Evolutionary conservation across 92 coral and sea anemone species (phyloP), one percentile per base, ranked within the genome.

Genomic region (Parazoanthus atlanticus): DNA sequence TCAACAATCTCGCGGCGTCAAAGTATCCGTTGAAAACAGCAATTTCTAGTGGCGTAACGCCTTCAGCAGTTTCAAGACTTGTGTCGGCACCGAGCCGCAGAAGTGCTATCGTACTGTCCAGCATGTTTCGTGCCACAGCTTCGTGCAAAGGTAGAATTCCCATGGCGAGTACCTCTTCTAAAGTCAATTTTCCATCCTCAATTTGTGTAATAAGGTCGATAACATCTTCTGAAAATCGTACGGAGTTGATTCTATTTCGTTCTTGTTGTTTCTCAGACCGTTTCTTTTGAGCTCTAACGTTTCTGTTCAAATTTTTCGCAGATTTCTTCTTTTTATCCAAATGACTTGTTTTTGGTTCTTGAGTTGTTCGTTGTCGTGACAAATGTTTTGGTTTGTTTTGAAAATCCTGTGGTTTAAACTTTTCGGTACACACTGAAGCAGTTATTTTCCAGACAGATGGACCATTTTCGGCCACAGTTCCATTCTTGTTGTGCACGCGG

Each of bases 1-100:
- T 91, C 77, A 95, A 84, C 31, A 95, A 69, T 30, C 90, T 94
- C 17, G 96, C 96, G 29, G 94, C 90, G 87, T 94, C 98, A 81
- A 94, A 94, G 64, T 91, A 91, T 43, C 98, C 98, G 71, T 93
- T 92, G 89, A 90, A 90, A 23, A 94, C 98, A 26, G 98, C 98
- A 16, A 93, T 82, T 73, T 94, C 95, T n/a, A 94, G 81, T 11
- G 98, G 94, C 34, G 98, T 94, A 15, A 94, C 75, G 26, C 98
- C 98, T 36, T 91, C 95, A 47, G 98, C 95, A 2, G 98, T 93
- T 72, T 90, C 92, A 69, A 80, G 82, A 58, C 89, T 93, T 66
- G 90, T 84, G 38, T 94, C 92, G 26, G 94, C 90, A 32, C 98
- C 98, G 54, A 91, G 89, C 82, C 78, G 91, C 1, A 94, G 90